phyloP scores from a whole-genome alignment of 2,888 invertebrate species.

The Parnassius mnemosyne region DNA sequence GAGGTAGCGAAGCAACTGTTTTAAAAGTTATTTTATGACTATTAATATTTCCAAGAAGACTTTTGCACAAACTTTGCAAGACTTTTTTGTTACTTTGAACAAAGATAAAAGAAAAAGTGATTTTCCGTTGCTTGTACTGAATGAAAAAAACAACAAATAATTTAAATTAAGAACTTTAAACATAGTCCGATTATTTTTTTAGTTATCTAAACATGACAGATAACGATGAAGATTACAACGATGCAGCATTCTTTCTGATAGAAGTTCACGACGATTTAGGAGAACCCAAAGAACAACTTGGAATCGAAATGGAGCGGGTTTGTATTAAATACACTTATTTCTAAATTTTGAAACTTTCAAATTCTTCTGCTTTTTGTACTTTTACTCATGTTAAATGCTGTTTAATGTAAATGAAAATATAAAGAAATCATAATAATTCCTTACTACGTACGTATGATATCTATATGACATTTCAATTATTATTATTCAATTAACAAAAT shows the following conservation, averaged over 20 bases:
- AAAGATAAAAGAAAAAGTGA: too few species aligned
- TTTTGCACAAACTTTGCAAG: background rate
- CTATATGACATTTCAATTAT: too few species aligned
- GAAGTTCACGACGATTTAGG: conserved; percentile 88
- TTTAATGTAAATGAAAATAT: too few species aligned
- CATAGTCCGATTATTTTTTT: conserved; percentile 30
- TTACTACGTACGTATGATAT: background rate
- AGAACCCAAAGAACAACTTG: conserved; percentile 87
- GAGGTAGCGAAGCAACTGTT: too few species aligned
- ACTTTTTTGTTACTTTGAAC: conserved; percentile 15
- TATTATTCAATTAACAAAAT: too few species aligned
- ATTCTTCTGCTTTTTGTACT: too few species aligned
- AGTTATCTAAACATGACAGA: conserved; percentile 60
- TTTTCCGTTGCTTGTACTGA: too few species aligned
- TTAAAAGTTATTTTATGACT: conserved; percentile 37
- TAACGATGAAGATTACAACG: conserved; percentile 68
- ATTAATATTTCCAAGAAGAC: conserved; percentile 42
- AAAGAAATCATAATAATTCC: background rate
- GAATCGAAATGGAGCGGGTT: conserved; percentile 86
- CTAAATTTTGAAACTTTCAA: too few species aligned
- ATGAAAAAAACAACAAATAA: too few species aligned
- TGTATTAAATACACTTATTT: conserved; percentile 29
- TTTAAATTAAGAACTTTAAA: background rate
- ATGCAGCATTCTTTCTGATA: conserved; percentile 81
- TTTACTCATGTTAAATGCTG: too few species aligned